Base-by-base conservation (phyloP, 2,797 vertebrate genomes). In the Hozukius guyotensis region DNA sequence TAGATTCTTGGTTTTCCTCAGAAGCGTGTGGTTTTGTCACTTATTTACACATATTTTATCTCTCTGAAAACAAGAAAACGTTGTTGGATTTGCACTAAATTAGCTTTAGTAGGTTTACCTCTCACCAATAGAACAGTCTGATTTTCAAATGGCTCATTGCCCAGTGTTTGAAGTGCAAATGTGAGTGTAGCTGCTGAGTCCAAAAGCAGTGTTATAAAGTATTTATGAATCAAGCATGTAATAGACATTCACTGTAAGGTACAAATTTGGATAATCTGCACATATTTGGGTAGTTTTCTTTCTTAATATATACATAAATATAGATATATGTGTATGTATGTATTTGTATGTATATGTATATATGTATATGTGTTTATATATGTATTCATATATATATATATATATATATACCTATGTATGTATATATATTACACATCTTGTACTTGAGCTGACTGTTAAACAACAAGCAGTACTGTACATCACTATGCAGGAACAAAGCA, bases 361-460 rank as follows among this genome's bases (percentile, higher is more conserved):
- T 31, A 31, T 31, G 31, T 31, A 31, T 34, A 34, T 32, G 2
- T 32, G 2, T 29, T 6, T 29, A 6, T 29, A 29, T 32, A 9
- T 32, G 2, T 32, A 32, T 32, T 8, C 2, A 8, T 1, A 32
- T 32, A 8, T 8, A 25, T 36, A 31, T 42, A 6, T 16, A 65
- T 16, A 9, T 34, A 11, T 34, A 34, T 34, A 34, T 9, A 9
- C 14, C 14, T 42, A 16, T 38, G 11, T 36, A 34, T 14, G 5
- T 42, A 25, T 38, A 31, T 49, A 8, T 20, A 67, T 18, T 14
- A 42, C 38, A 42, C 38, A 83, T 86, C 82, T 91, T 92, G 80
- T 81, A 87, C 87, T 91, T 81, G 88, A 92, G 92, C 82, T 92
- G 92, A 93, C 94, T 94, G 93, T 95, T 95, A 92, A 92, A 90